These are phyloP conservation scores for Zeus faber DNA, from an alignment of 2,113 vertebrate species.

Conservation along the genomic window DNA sequence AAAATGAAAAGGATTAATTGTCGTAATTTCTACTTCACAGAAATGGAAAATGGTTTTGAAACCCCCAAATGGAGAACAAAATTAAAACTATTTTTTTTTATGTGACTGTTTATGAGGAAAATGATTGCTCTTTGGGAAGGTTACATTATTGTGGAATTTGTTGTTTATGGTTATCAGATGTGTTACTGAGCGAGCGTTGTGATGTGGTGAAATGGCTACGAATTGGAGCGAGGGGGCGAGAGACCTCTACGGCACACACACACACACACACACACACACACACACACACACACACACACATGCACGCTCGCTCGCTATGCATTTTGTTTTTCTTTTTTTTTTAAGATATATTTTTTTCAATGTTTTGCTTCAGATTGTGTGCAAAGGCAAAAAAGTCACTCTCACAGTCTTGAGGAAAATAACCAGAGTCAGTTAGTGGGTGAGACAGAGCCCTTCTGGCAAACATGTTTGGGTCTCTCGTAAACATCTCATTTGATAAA, in stretches of 20 bases:
- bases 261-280: neutral
- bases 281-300: neutral
- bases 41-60: slow-evolving; percentile 11
- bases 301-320: neutral
- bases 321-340: neutral
- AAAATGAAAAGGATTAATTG: neutral
- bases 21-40: neutral
- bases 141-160: slow-evolving; percentile 43
- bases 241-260: slow-evolving; percentile 18
- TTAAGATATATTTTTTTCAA: neutral
- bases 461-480: slow-evolving; percentile 49
- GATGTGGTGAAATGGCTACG: slow-evolving; percentile 29
- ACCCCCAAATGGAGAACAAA: slow-evolving; percentile 26
- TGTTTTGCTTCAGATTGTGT: neutral
- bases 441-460: slow-evolving; percentile 29
- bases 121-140: slow-evolving; percentile 39
- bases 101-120: slow-evolving; percentile 52
- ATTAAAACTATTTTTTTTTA: slow-evolving; percentile 6
- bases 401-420: neutral
- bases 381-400: neutral
- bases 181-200: slow-evolving; percentile 19
- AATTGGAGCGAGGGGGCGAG: slow-evolving; percentile 23
- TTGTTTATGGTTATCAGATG: slow-evolving; percentile 55
- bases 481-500: slow-evolving; percentile 70
- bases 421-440: neutral